phyloP scores from a whole-genome alignment of 2,888 invertebrate species.

The Hecatera dysodea region DNA sequence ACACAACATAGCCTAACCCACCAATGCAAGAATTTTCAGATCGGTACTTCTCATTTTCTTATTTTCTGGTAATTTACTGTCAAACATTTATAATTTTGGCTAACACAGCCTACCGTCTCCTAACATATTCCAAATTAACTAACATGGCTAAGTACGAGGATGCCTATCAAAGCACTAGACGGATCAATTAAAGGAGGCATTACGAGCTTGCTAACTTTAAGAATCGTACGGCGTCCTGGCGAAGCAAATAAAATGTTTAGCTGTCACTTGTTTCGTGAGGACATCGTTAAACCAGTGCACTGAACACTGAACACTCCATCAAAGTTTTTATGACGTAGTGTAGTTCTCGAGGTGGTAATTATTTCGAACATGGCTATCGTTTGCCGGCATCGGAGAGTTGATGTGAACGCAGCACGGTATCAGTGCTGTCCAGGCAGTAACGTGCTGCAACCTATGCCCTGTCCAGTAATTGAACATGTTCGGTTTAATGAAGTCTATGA shows the following conservation, averaged over 20 bases:
- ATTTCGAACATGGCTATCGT: conserved; percentile 46
- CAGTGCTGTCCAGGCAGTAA: conserved; percentile 67
- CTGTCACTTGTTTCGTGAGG: conserved; percentile 50
- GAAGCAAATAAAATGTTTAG: conserved; percentile 58
- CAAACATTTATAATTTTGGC: not conserved
- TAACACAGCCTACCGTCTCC: not conserved
- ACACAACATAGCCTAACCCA: too few relatives aligned
- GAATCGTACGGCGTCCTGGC: conserved; percentile 51
- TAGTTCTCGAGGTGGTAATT: conserved; percentile 39
- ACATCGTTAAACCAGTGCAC: conserved; percentile 48
- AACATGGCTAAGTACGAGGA: conserved; percentile 29
- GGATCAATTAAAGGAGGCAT: conserved; percentile 50
- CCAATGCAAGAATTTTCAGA: too few relatives aligned
- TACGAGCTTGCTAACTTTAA: conserved; percentile 57
- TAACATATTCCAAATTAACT: conserved; percentile 25
- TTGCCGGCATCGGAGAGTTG: conserved; percentile 27
- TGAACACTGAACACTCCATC: conserved; percentile 44
- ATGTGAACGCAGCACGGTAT: conserved; percentile 51
- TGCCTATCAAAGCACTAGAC: conserved; percentile 37
- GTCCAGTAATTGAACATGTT: conserved; percentile 86
- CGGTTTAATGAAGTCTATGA: conserved; percentile 81
- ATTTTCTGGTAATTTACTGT: too few relatives aligned
- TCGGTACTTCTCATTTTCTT: too few relatives aligned
- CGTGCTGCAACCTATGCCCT: conserved; percentile 70
- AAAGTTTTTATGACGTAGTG: conserved; percentile 52